phyloP scores from a whole-genome alignment of 2,888 invertebrate genomes.

The Hypercompe scribonia region DNA sequence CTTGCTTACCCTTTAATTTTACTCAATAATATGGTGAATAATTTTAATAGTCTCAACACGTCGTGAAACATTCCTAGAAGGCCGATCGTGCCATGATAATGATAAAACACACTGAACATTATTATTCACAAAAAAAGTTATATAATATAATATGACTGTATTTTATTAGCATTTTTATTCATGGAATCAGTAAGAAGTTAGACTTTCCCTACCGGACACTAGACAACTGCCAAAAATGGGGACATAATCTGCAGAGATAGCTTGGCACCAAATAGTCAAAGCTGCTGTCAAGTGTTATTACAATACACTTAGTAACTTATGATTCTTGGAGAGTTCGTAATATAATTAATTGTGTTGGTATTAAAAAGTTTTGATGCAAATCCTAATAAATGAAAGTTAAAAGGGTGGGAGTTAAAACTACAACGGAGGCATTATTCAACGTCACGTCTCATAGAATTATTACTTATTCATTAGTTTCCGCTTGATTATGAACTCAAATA shows the following conservation, averaged over 20 bases:
- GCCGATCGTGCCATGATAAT: not conserved
- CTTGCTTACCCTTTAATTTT: not conserved
- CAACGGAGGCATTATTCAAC: slow-evolving; percentile 50
- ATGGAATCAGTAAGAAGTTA: not conserved
- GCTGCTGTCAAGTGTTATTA: not conserved
- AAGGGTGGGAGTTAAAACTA: slow-evolving; percentile 45
- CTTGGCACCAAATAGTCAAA: not conserved
- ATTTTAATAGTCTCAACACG: not conserved
- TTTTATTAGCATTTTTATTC: not conserved
- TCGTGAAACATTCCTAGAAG: not conserved
- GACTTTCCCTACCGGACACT: not conserved
- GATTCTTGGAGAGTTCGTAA: not conserved
- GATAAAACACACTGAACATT: not conserved
- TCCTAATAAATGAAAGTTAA: not conserved
- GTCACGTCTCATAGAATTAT: slow-evolving; percentile 49
- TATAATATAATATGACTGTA: not conserved
- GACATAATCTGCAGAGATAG: not conserved
- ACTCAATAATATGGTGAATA: not conserved
- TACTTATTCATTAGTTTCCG: slow-evolving; percentile 42
- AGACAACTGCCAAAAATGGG: not conserved
- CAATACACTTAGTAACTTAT: not conserved
- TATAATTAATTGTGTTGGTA: not conserved
- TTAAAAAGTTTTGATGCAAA: slow-evolving; percentile 1
- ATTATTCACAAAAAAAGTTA: not conserved
- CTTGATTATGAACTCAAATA: slow-evolving; percentile 46